Percentiles rank a stretch among this genome's conserved stretches.
Evolutionary conservation across 2,888 invertebrate genomes (phyloP).

Genomic region (Crossocerus cetratus): DNA sequence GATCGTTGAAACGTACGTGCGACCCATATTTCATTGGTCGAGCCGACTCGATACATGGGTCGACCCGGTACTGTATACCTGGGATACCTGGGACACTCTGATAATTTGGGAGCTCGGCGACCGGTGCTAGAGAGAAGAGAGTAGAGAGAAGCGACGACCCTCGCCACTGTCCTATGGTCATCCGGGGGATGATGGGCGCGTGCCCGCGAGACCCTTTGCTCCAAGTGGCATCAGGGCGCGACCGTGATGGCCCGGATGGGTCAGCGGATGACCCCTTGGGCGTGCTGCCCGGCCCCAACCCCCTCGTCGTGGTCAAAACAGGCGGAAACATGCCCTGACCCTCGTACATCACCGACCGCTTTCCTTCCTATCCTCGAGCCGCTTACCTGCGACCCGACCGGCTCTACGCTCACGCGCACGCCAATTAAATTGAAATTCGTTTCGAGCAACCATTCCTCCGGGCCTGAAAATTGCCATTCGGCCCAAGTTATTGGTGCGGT

Average conservation of each 20-base stretch:
- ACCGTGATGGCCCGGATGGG: constrained; percentile 64
- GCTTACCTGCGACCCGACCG: constrained; percentile 6
- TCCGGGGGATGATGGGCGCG: constrained; percentile 43
- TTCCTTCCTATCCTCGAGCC: neutral
- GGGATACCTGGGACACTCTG: constrained; percentile 46
- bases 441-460: constrained; percentile 21
- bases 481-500: neutral
- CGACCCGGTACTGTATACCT: constrained; percentile 35
- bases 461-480: neutral
- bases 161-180: constrained; percentile 14
- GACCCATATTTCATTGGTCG: constrained; percentile 42
- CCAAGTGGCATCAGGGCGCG: constrained; percentile 65
- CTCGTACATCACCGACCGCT: constrained; percentile 69
- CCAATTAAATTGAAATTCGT: constrained; percentile 60
- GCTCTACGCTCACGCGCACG: constrained; percentile 31
- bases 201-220: constrained; percentile 51
- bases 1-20: constrained; percentile 66
- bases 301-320: constrained; percentile 76
- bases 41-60: neutral
- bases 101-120: constrained; percentile 49
- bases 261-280: constrained; percentile 72
- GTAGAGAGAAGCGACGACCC: constrained; percentile 11
- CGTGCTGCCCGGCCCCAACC: constrained; percentile 73
- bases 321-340: constrained; percentile 77
- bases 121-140: constrained; percentile 18